Base-by-base conservation (phyloP, 2,113 vertebrate genomes). In the Muntiacus muntjak region DNA sequence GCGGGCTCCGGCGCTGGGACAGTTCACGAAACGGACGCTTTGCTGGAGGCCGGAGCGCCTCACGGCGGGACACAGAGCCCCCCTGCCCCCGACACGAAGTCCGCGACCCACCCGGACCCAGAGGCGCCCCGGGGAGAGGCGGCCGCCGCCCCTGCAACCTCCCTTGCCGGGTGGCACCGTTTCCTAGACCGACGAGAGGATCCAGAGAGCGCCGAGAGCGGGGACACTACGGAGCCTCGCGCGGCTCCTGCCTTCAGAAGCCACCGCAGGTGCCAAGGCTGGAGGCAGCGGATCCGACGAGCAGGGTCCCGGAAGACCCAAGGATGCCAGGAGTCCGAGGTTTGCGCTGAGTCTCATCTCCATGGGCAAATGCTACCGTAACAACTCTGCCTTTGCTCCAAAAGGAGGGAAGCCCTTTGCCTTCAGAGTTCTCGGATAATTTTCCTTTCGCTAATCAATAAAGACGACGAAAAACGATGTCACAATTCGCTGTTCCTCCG, bases 1-100 rank as follows among this genome's bases (percentile, higher is more conserved):
- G 47, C 0, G 4, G 52, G 45, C 47, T 54, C 52, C n/a, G 43
- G 71, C 1, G 1, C 40, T 6, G 64, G 43, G 4, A 57, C 10
- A 14, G 11, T 25, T n/a, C 28, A 0, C 1, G 26, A 26, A 64
- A 33, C 8, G 1, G 6, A 50, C 23, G 19, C 25, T 5, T 50
- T 21, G 3, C 67, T 23, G 54, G 12, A 87, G 43, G 1, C 67
- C 6, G 4, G 2, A 36, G 40, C 21, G 17, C 36, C 13, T 76
- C 40, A 12, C 40, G 1, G 71, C 12, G 12, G 71, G 5, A 40
- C 6, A 23, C 23, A 71, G 6, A 76, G 36, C 6, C 23, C 36
- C 71, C 12, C 12, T 25, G 36, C 12, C 71, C 40, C 21, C 6
- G n/a, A 40, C 67, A 23, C 19, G 36, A 23, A 5, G n/a, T 19